A percentile compares a stretch with the other conserved stretches of the same genome.
Conservation (phyloP, 2,888 invertebrate genomes). For the Acholoe squamosa region DNA sequence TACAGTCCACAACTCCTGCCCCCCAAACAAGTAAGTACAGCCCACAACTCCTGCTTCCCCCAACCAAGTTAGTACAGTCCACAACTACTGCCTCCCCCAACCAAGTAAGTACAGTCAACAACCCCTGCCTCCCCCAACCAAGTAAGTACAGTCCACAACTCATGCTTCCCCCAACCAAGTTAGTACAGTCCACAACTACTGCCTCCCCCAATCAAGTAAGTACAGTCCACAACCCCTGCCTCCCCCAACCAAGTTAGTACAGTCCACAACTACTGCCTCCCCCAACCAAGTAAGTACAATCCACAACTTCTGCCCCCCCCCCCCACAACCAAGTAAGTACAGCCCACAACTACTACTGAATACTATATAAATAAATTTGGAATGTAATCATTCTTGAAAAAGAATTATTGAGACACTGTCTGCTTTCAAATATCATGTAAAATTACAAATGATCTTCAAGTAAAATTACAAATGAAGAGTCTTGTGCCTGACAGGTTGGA, state of each 20-base stretch:
- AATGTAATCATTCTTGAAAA: too few species aligned
- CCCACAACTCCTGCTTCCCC: too few species aligned
- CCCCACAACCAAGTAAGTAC: neutral
- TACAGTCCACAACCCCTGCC: neutral
- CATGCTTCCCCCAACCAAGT: neutral
- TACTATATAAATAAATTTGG: too few species aligned
- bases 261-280: neutral
- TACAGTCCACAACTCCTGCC: slow-evolving; percentile 66
- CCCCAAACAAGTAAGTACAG: slow-evolving; percentile 65
- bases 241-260: neutral
- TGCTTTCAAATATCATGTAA: too few species aligned
- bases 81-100: neutral
- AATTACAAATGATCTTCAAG: too few species aligned
- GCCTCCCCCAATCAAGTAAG: neutral
- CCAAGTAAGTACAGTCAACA: neutral
- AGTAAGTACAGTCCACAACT: neutral
- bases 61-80: too few species aligned
- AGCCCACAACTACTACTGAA: too few species aligned
- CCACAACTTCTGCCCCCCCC: neutral
- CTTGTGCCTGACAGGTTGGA: too few species aligned
- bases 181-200: neutral
- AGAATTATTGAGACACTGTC: too few species aligned
- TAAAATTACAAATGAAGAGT: too few species aligned
- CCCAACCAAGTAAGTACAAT: neutral
- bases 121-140: too few species aligned